Evolutionary conservation across 2,113 vertebrate species (phyloP).

Genomic region (Elephas maximus): DNA sequence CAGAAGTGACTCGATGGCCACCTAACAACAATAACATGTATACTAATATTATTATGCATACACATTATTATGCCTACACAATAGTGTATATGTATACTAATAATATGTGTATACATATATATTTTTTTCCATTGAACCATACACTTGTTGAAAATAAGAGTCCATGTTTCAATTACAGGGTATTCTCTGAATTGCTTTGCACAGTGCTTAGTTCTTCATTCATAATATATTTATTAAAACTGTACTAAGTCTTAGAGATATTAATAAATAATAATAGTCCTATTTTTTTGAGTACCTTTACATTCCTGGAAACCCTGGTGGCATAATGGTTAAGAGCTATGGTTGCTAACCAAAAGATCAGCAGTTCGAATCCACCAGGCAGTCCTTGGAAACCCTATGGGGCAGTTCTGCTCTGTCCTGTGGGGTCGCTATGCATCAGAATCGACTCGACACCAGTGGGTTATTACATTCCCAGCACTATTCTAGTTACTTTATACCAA

Average conservation of each 20-base stretch:
- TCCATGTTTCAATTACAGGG: background rate
- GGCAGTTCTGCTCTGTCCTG: too few relatives aligned
- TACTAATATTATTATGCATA: too few relatives aligned
- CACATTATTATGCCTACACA: too few relatives aligned
- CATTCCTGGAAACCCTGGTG: too few relatives aligned
- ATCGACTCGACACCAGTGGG: too few relatives aligned
- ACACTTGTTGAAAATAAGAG: conserved; percentile 44
- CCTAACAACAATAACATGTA: background rate
- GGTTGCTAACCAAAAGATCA: too few relatives aligned
- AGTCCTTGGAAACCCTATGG: too few relatives aligned
- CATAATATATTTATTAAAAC: conserved; percentile 16
- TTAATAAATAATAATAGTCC: conserved; percentile 37
- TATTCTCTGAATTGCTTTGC: conserved; percentile 59
- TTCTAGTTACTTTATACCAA: background rate
- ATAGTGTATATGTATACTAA: too few relatives aligned
- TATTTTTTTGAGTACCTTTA: conserved; percentile 22
- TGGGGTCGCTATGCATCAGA: too few relatives aligned
- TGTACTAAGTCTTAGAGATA: background rate
- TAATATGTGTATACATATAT: background rate
- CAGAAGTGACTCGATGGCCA: too few relatives aligned
- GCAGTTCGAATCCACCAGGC: too few relatives aligned
- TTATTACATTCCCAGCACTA: background rate
- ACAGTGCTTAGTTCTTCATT: conserved; percentile 25
- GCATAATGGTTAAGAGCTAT: too few relatives aligned
- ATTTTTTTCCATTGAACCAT: conserved; percentile 26